Evolutionary conservation across 2,797 vertebrate genomes (phyloP).

Genomic region (Bovichtus variegatus): DNA sequence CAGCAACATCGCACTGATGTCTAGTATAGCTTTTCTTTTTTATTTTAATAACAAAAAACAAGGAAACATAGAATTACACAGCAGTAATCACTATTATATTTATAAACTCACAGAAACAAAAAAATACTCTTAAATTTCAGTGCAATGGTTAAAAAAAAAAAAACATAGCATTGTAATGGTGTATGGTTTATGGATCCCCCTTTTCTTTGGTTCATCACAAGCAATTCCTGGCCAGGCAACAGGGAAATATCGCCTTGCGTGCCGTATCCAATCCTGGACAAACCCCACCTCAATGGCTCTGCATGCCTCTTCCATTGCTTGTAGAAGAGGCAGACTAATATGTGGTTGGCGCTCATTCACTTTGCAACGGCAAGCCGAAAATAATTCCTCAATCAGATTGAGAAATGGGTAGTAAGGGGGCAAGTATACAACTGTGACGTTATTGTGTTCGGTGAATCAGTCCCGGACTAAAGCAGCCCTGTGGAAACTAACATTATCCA

Average conservation of each 20-base stretch:
- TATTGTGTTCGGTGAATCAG: not conserved
- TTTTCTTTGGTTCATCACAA: no score
- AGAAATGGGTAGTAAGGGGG: not conserved
- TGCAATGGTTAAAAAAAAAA: no score
- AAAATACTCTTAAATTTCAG: no score
- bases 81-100: no score
- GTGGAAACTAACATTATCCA: not conserved
- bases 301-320: not conserved
- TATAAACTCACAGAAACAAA: no score
- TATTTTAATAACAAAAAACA: no score
- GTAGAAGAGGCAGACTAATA: not conserved
- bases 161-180: no score
- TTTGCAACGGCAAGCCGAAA: no score
- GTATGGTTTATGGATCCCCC: no score
- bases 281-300: not conserved
- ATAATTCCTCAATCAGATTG: not conserved
- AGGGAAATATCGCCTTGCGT: not conserved
- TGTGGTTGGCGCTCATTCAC: not conserved
- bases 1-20: no score
- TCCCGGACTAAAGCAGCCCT: not conserved
- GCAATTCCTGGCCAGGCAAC: not conserved
- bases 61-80: no score
- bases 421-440: not conserved
- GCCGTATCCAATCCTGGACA: not conserved
- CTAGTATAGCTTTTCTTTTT: no score